A percentile compares a stretch with the other conserved stretches of the same genome.
phyloP scores from a whole-genome alignment of 2,797 vertebrate genomes.

The Saguinus oedipus region DNA sequence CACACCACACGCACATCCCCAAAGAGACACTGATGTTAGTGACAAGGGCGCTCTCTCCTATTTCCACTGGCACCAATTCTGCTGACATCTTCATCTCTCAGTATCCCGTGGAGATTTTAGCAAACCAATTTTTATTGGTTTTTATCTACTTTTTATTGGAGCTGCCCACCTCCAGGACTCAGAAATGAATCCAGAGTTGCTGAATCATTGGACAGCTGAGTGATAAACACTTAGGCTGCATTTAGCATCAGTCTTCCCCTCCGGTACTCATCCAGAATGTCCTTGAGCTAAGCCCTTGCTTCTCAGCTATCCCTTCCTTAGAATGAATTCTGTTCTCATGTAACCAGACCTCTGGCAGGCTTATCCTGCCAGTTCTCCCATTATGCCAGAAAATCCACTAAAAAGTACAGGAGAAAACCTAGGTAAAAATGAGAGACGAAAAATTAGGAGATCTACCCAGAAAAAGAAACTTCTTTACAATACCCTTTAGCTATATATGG shows the following conservation, averaged over 20 bases:
- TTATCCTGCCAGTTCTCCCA: background rate
- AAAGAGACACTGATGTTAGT: background rate
- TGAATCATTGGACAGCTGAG: background rate
- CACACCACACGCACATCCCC: background rate
- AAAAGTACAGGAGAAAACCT: background rate
- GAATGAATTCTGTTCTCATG: background rate
- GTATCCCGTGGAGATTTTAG: background rate
- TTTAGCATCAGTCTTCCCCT: background rate
- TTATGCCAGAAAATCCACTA: background rate
- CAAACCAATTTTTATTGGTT: background rate
- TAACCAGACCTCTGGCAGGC: background rate
- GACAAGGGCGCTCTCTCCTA: background rate
- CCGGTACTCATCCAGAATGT: background rate
- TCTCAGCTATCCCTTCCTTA: background rate
- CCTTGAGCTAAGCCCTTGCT: background rate
- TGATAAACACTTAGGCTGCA: background rate
- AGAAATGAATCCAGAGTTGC: background rate
- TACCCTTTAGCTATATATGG: background rate
- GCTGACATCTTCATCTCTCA: background rate
- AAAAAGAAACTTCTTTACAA: background rate
- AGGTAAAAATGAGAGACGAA: background rate
- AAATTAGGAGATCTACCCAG: background rate
- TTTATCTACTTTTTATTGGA: background rate
- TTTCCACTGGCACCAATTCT: background rate
- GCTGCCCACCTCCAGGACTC: background rate